These are phyloP conservation scores for Leptura quadrifasciata DNA, from an alignment of 2,888 invertebrate species.

Conservation along the genomic window DNA sequence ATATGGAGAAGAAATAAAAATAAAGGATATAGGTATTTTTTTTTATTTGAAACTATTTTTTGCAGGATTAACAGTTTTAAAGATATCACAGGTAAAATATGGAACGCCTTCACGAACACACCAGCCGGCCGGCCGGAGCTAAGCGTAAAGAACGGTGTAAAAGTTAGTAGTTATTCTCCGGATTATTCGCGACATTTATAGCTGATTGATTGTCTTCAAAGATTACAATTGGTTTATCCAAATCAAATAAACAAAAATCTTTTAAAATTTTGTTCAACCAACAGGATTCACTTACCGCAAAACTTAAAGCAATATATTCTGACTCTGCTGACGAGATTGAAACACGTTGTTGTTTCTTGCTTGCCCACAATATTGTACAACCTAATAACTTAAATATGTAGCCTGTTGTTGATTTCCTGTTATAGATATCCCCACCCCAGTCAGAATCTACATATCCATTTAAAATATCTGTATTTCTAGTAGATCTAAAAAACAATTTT, in stretches of 20 bases:
- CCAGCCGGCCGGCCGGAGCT: too few species aligned
- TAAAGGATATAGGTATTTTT: too few species aligned
- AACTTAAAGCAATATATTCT: background rate
- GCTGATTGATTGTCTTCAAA: background rate
- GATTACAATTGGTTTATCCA: background rate
- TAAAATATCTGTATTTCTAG: background rate
- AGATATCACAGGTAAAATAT: too few species aligned
- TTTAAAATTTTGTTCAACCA: background rate
- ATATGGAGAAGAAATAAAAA: too few species aligned
- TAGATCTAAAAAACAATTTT: background rate
- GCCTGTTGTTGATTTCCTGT: background rate
- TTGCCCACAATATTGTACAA: background rate
- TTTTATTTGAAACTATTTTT: too few species aligned
- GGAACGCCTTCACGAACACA: too few species aligned
- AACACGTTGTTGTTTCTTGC: background rate
- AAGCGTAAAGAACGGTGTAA: too few species aligned
- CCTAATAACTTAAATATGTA: background rate
- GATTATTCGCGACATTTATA: too few species aligned
- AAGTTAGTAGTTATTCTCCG: too few species aligned
- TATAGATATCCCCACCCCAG: conserved; percentile 5
- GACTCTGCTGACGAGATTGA: background rate
- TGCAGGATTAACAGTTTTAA: too few species aligned
- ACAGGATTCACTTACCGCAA: background rate
- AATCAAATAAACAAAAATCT: background rate
- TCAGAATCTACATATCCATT: background rate